Evolutionary conservation across 1,140 invertebrate species (phyloP).

Genomic region (Ceratosolen solmsi): DNA sequence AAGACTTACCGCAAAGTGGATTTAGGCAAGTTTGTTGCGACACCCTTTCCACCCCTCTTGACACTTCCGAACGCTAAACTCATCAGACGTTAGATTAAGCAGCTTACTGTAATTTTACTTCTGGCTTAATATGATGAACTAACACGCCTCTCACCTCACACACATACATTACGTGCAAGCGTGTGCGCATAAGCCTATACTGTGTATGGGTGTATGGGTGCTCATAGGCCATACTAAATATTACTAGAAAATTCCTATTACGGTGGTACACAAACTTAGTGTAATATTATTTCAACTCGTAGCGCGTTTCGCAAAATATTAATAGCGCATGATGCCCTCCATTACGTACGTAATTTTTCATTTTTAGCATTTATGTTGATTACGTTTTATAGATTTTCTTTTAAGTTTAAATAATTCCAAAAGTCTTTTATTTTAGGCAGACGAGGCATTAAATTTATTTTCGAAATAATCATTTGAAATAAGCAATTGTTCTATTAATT

Average conservation of each 20-base stretch:
- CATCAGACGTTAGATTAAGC: slow-evolving; percentile 50
- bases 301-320: too few species aligned
- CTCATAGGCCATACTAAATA: not conserved
- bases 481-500: too few species aligned
- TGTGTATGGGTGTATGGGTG: not conserved
- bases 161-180: too few species aligned
- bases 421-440: too few species aligned
- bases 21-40: slow-evolving; percentile 45
- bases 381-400: too few species aligned
- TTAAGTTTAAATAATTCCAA: too few species aligned
- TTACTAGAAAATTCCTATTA: not conserved
- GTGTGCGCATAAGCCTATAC: not conserved
- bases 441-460: too few species aligned
- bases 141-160: not conserved
- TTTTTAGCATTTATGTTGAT: too few species aligned
- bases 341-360: too few species aligned
- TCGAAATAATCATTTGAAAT: too few species aligned
- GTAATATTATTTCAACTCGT: not conserved
- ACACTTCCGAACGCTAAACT: slow-evolving; percentile 44
- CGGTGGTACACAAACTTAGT: not conserved
- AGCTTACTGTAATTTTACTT: slow-evolving; percentile 47
- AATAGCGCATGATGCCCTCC: too few species aligned
- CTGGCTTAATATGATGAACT: slow-evolving; percentile 33
- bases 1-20: slow-evolving; percentile 41
- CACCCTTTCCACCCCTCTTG: not conserved